A percentile compares a stretch with the other conserved stretches of the same genome.
Evolutionary conservation across 2,113 vertebrate genomes (phyloP).

Genomic region (Gasterosteus aculeatus): DNA sequence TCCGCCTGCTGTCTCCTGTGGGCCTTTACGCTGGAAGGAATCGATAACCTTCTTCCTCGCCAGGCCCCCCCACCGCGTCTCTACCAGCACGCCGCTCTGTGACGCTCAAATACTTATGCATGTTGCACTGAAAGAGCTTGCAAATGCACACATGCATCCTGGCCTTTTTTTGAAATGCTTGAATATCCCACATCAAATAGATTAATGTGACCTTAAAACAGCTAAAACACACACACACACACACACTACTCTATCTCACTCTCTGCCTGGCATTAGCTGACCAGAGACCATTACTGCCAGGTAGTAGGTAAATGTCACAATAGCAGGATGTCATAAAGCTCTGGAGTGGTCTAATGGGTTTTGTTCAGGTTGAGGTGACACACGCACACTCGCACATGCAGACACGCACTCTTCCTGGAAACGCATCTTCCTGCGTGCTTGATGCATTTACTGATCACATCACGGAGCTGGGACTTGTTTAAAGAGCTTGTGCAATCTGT

Average conservation of each 20-base stretch:
- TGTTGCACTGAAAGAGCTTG: slow-evolving; percentile 13
- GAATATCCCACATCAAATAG: slow-evolving; percentile 6
- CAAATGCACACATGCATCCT: slow-evolving; percentile 5
- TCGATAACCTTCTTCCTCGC: slow-evolving; percentile 63
- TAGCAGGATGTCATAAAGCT: slow-evolving; percentile 80
- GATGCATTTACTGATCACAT: slow-evolving; percentile 55
- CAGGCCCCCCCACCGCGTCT: slow-evolving; percentile 24
- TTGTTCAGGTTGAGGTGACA: slow-evolving; percentile 81
- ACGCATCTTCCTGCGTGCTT: slow-evolving; percentile 39
- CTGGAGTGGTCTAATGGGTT: slow-evolving; percentile 80
- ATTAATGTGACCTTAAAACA: slow-evolving; percentile 25
- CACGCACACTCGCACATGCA: slow-evolving; percentile 47
- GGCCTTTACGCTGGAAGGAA: slow-evolving; percentile 56
- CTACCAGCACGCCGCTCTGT: slow-evolving; percentile 25
- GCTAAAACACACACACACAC: slow-evolving; percentile 17
- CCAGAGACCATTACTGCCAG: slow-evolving; percentile 80
- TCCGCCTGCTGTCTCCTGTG: slow-evolving; percentile 55
- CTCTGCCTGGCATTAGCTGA: slow-evolving; percentile 65
- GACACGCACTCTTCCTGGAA: slow-evolving; percentile 65
- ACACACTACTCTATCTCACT: slow-evolving; percentile 44
- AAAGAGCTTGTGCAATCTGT: slow-evolving; percentile 53
- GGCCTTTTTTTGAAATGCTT: not conserved
- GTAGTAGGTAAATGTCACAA: slow-evolving; percentile 80
- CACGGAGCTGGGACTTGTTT: slow-evolving; percentile 46
- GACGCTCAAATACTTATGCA: slow-evolving; percentile 24